These are phyloP conservation scores for Cepphus grylle DNA, from an alignment of 2,113 vertebrate species.

Conservation along the genomic window DNA sequence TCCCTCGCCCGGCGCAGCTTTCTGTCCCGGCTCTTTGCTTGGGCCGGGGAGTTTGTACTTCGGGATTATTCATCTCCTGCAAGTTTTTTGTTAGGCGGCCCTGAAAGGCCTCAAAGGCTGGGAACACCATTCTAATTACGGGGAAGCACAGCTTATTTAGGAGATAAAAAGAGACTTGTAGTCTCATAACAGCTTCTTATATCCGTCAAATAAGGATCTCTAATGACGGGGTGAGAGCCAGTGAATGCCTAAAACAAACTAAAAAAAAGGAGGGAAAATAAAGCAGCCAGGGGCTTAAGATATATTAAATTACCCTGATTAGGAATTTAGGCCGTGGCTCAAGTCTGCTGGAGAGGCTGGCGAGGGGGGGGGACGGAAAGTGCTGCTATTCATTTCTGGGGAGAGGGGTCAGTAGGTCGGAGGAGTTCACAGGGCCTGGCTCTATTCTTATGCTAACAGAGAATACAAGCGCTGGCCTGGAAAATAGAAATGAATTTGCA, in stretches of 20 bases:
- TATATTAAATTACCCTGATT: conserved; percentile 99
- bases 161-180: conserved; percentile 82
- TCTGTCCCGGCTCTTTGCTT: conserved; percentile 59
- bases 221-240: conserved; percentile 85
- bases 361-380: conserved; percentile 78
- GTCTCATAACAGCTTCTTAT: conserved; percentile 82
- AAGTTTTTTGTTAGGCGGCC: conserved; percentile 73
- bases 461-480: conserved; percentile 86
- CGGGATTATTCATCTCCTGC: conserved; percentile 71
- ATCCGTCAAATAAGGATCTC: conserved; percentile 81
- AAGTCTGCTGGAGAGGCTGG: conserved; percentile 88
- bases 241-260: conserved; percentile 96
- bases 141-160: conserved; percentile 81
- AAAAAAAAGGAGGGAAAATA: conserved; percentile 85
- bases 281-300: conserved; percentile 90
- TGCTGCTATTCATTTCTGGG: conserved; percentile 87
- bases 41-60: conserved; percentile 63
- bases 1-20: not conserved
- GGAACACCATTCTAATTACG: conserved; percentile 84
- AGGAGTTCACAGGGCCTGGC: conserved; percentile 91
- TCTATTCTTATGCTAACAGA: conserved; percentile 96
- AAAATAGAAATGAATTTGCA: conserved; percentile 96
- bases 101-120: conserved; percentile 83
- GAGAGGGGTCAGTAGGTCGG: conserved; percentile 92
- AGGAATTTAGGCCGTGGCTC: conserved; percentile 90